Percentiles rank a stretch among this genome's conserved stretches.
Evolutionary conservation across 2,797 vertebrate genomes (phyloP).

Genomic region (Notolepis coatsorum): DNA sequence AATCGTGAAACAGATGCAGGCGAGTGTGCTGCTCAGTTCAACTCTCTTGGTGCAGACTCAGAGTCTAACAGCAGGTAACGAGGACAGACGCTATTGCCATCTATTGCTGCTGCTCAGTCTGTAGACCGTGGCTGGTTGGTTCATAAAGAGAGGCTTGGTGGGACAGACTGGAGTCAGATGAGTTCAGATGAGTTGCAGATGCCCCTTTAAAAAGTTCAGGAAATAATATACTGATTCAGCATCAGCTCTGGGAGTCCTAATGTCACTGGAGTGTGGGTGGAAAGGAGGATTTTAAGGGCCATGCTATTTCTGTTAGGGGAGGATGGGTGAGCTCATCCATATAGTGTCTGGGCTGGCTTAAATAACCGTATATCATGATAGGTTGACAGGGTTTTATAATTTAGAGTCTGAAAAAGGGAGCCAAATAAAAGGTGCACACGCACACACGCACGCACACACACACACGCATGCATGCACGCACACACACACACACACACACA

Average conservation of each 20-base stretch:
- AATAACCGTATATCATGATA: not conserved
- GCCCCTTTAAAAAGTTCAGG: conserved; percentile 8
- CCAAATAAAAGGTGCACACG: conserved; percentile 9
- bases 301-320: not conserved
- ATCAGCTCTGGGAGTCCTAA: conserved; percentile 3
- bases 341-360: not conserved
- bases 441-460: conserved; percentile 4
- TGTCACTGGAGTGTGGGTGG: conserved; percentile 6
- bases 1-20: conserved; percentile 28
- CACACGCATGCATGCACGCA: conserved; percentile 6
- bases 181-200: conserved; percentile 12
- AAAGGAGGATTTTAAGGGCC: not conserved
- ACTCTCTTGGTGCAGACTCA: not conserved
- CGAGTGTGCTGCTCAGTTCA: conserved; percentile 9
- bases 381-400: not conserved
- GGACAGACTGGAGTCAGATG: conserved; percentile 3
- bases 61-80: not conserved
- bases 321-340: not conserved
- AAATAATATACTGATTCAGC: conserved; percentile 10
- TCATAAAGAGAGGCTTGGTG: conserved; percentile 8
- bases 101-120: no score
- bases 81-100: conserved; percentile 8
- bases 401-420: not conserved
- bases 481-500: conserved; percentile 5
- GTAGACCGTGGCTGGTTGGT: conserved; percentile 21